Base-by-base conservation (phyloP, 2,113 vertebrate genomes). In the Toxotes jaculatrix region DNA sequence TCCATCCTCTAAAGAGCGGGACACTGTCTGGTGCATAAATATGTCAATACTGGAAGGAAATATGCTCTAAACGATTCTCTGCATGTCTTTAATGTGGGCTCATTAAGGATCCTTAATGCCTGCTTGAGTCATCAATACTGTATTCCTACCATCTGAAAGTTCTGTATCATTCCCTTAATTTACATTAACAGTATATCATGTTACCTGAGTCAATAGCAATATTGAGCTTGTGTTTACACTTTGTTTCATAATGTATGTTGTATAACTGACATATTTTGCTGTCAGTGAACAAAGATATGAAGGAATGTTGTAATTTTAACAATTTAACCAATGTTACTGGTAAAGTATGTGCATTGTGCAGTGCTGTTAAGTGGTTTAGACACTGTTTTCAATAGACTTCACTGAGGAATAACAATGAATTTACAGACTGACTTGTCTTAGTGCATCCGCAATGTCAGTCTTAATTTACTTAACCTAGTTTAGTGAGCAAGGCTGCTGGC, bases 391-490 rank as follows among this genome's bases (percentile, higher is more conserved):
- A n/a, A 23, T 16, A 32, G 11, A 36, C 17, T 40, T 81, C 10
- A 75, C 19, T 31, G 7, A 57, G 21, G 4, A 47, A 79, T 59
- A 36, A 3, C 19, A 47, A 14, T 66, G 0, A 14, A 40, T 73
- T 11, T 49, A 7, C 23, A 31, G 31, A 65, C 40, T 2, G 6
- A 49, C 43, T 32, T 23, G 27, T 43, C 36, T 43, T 19, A 13
- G 19, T 19, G 14, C 7, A 32, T 65, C n/a, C 45, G 21, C 59
- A 13, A 38, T 36, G 17, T 38, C 12, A 27, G 0, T 69, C 62
- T 77, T 5, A 45, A 23, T 71, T 40, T 34, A 74, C 32, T 51
- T 64, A 7, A 23, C 59, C 72, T 61, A 77, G 68, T 73, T 42
- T 34, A 32, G 57, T 17, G 66, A 56, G 51, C 14, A 7, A 31